These are phyloP conservation scores for Pteropus rufus DNA, from an alignment of 2,797 vertebrate genomes.

Conservation along the genomic window DNA sequence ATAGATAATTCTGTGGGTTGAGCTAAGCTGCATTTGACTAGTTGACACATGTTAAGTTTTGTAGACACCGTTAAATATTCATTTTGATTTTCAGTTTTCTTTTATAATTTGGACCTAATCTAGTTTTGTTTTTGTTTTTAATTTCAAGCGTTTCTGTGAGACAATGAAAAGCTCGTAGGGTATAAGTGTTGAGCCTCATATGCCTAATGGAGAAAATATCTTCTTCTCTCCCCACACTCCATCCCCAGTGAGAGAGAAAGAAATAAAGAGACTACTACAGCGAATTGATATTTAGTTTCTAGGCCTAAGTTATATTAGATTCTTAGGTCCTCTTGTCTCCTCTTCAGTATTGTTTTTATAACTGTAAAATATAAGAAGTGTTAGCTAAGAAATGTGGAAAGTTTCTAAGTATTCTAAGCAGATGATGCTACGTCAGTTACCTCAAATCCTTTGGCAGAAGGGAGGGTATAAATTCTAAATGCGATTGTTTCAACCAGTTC, in stretches of 20 bases:
- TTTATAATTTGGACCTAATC: neutral
- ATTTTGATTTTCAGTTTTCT: slow-evolving; percentile 47
- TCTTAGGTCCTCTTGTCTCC: neutral
- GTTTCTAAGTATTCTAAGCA: neutral
- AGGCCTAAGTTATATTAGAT: neutral
- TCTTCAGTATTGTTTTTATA: neutral
- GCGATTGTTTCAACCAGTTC: neutral
- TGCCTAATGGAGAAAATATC: neutral
- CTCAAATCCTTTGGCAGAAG: neutral
- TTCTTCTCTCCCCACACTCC: neutral
- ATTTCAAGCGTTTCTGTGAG: neutral
- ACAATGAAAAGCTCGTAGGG: neutral
- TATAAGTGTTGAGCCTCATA: neutral
- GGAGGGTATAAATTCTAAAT: neutral
- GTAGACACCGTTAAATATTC: slow-evolving; percentile 17
- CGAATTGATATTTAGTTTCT: neutral
- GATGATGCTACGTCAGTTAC: neutral
- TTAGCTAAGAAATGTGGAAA: neutral
- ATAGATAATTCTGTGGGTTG: neutral
- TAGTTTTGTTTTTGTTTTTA: slow-evolving; percentile 15
- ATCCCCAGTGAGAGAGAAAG: neutral
- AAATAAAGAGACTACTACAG: neutral
- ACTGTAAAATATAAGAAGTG: neutral
- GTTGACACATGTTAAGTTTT: slow-evolving; percentile 1
- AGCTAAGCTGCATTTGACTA: neutral